phyloP scores from a whole-genome alignment of 2,888 invertebrate genomes.

The Merodon equestris region DNA sequence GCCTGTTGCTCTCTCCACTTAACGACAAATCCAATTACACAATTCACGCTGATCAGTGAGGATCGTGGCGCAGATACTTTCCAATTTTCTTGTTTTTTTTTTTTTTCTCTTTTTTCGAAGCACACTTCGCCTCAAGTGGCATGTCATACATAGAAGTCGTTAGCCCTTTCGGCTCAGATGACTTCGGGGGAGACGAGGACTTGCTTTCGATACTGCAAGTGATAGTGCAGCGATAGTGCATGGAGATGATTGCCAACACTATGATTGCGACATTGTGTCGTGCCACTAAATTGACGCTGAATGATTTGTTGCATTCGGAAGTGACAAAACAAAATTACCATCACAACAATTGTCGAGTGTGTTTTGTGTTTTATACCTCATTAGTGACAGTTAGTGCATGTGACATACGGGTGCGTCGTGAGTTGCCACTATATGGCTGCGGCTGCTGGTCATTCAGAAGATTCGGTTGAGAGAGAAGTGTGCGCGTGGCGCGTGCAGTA shows the following conservation, averaged over 20 bases:
- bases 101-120: constrained; percentile 25
- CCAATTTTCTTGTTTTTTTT: constrained; percentile 35
- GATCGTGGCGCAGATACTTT: constrained; percentile 27
- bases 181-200: too few relatives aligned
- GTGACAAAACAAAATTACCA: constrained; percentile 67
- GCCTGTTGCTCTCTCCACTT: constrained; percentile 55
- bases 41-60: constrained; percentile 61
- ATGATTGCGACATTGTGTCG: constrained; percentile 14
- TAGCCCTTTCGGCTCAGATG: constrained; percentile 53
- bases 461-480: constrained; percentile 21
- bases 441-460: too few relatives aligned
- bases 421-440: too few relatives aligned
- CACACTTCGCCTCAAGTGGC: constrained; percentile 43
- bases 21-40: constrained; percentile 66
- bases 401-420: background rate
- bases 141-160: constrained; percentile 34
- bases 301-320: constrained; percentile 67
- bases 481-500: constrained; percentile 34
- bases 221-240: constrained; percentile 23
- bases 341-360: constrained; percentile 49
- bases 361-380: background rate
- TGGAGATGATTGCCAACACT: constrained; percentile 33
- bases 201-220: background rate
- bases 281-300: constrained; percentile 56
- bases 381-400: constrained; percentile 11